These are phyloP conservation scores for Lysiphlebus fabarum DNA, from an alignment of 1,140 invertebrate species.

Conservation along the genomic window DNA sequence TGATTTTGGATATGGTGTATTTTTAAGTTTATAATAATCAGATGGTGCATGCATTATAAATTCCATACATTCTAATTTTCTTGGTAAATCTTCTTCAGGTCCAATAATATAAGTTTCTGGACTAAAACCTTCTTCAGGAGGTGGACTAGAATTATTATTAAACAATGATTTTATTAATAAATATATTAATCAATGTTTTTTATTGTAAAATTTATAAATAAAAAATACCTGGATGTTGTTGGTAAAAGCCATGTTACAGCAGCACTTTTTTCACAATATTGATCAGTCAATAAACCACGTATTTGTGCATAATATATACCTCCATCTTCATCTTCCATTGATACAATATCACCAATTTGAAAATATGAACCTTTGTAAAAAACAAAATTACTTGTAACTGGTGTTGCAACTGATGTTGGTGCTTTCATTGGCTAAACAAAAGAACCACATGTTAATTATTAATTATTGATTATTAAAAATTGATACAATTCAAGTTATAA, in stretches of 20 bases:
- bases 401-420: conserved; percentile 73
- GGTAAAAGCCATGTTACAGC: conserved; percentile 90
- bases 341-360: conserved; percentile 89
- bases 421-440: conserved; percentile 69
- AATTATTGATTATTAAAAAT: not conserved
- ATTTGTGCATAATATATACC: conserved; percentile 87
- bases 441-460: conserved; percentile 8
- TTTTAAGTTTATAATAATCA: conserved; percentile 80
- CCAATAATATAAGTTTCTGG: conserved; percentile 89
- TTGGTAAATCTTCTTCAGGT: conserved; percentile 85
- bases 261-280: conserved; percentile 91
- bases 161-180: too few relatives aligned
- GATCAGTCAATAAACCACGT: conserved; percentile 82
- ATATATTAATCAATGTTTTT: too few relatives aligned
- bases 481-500: not conserved
- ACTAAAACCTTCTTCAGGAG: conserved; percentile 75
- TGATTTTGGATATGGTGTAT: conserved; percentile 70
- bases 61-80: conserved; percentile 83
- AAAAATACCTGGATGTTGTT: conserved; percentile 62
- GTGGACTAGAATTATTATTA: too few relatives aligned
- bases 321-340: conserved; percentile 73
- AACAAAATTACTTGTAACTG: conserved; percentile 75
- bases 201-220: too few relatives aligned
- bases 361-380: conserved; percentile 85
- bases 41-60: conserved; percentile 92